Conservation (phyloP, 1,140 invertebrate species). For the Lordiphosa mommai region DNA sequence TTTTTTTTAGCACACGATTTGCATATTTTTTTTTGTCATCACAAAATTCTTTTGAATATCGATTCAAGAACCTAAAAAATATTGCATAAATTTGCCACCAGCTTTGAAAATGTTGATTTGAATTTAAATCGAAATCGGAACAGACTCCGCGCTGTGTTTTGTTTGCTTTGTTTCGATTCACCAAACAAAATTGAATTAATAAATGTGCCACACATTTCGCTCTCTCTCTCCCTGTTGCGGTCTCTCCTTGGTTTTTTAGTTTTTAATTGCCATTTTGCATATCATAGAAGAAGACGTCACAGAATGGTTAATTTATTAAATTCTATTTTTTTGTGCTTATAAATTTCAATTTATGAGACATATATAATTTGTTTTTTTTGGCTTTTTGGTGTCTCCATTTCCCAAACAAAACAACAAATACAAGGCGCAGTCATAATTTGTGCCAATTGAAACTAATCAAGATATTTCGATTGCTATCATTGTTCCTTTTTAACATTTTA, state of each 20-base stretch:
- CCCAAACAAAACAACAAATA: background rate
- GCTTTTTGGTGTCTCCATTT: background rate
- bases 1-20: slow-evolving; percentile 44
- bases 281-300: slow-evolving; percentile 5
- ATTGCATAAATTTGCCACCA: slow-evolving; percentile 44
- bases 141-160: slow-evolving; percentile 12
- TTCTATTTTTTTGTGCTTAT: slow-evolving; percentile 33
- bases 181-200: slow-evolving; percentile 33
- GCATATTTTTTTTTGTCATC: slow-evolving; percentile 35
- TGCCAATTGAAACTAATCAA: slow-evolving; percentile 42
- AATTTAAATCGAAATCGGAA: slow-evolving; percentile 46
- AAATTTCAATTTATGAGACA: slow-evolving; percentile 42
- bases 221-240: background rate
- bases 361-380: background rate
- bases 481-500: slow-evolving; percentile 4
- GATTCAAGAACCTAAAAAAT: slow-evolving; percentile 23
- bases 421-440: slow-evolving; percentile 21
- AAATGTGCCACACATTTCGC: slow-evolving; percentile 18
- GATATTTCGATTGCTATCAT: slow-evolving; percentile 18
- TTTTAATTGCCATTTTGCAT: slow-evolving; percentile 37
- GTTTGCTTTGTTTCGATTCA: background rate
- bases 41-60: slow-evolving; percentile 3
- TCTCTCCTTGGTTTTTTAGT: slow-evolving; percentile 18
- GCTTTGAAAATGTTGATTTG: slow-evolving; percentile 49
- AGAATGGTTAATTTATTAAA: slow-evolving; percentile 35